phyloP scores from a whole-genome alignment of 2,888 invertebrate genomes.

The Helicoverpa assulta region DNA sequence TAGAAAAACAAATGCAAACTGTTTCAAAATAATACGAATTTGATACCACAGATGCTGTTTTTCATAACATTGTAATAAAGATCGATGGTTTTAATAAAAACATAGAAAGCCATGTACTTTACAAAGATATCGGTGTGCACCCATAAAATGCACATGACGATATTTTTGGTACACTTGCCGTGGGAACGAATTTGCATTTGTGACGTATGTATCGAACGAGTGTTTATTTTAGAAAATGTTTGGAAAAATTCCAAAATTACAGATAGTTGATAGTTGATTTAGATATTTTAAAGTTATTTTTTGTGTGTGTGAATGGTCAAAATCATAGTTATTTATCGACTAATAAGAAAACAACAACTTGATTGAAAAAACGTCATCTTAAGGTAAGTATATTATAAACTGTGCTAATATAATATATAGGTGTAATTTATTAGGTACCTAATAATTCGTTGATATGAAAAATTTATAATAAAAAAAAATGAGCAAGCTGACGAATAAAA shows the following conservation, averaged over 20 bases:
- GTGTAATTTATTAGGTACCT: no score
- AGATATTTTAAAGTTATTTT: no score
- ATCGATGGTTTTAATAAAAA: conserved; percentile 41
- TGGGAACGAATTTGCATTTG: conserved; percentile 31
- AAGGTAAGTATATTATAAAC: no score
- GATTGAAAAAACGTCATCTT: no score
- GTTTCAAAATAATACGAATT: neutral
- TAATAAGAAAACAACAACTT: no score
- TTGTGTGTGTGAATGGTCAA: no score
- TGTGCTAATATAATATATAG: no score
- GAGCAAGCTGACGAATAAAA: neutral
- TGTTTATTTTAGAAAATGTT: neutral
- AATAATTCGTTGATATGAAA: neutral
- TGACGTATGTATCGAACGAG: conserved; percentile 17
- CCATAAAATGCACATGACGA: conserved; percentile 54
- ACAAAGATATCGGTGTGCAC: conserved; percentile 19
- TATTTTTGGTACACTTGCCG: conserved; percentile 38
- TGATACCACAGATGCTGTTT: conserved; percentile 11
- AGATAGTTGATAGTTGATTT: no score
- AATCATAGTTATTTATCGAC: no score
- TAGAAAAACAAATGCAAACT: no score
- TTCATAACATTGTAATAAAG: conserved; percentile 8
- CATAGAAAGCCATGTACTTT: conserved; percentile 9
- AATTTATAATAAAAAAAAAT: neutral
- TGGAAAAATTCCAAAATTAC: no score